These are phyloP conservation scores for Adelognathus sp. DNA, from an alignment of 2,888 invertebrate genomes.

Conservation along the genomic window DNA sequence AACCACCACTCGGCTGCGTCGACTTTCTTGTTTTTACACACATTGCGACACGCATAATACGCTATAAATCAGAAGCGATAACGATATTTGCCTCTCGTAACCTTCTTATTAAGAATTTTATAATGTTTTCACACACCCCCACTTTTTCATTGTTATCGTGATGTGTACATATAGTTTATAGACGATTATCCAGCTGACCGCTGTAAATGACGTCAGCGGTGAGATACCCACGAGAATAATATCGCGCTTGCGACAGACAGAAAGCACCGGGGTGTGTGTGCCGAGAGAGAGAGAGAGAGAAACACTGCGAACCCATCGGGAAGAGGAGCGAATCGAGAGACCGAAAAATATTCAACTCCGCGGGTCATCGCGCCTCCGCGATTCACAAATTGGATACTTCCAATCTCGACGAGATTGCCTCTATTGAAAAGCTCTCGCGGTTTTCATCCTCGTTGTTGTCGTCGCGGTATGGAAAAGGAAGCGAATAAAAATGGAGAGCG, in stretches of 20 bases:
- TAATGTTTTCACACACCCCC: neutral
- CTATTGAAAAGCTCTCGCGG: slow-evolving; percentile 36
- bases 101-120: neutral
- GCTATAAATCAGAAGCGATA: slow-evolving; percentile 3
- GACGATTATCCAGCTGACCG: neutral
- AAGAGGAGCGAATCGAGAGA: neutral
- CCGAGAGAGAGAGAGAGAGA: neutral
- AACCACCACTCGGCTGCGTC: neutral
- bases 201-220: slow-evolving; percentile 44
- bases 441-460: slow-evolving; percentile 30
- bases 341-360: slow-evolving; percentile 5
- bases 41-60: neutral
- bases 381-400: slow-evolving; percentile 36
- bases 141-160: neutral
- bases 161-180: neutral
- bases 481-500: neutral
- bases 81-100: neutral
- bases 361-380: slow-evolving; percentile 35
- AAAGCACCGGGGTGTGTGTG: too few species aligned
- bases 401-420: slow-evolving; percentile 23
- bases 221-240: slow-evolving; percentile 41
- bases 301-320: neutral
- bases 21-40: neutral
- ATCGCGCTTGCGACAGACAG: slow-evolving; percentile 12
- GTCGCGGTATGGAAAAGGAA: neutral